Evolutionary conservation across 1,140 invertebrate species (phyloP), one percentile per base, ranked within the genome.

Genomic region (Ptiloglossa arizonensis): DNA sequence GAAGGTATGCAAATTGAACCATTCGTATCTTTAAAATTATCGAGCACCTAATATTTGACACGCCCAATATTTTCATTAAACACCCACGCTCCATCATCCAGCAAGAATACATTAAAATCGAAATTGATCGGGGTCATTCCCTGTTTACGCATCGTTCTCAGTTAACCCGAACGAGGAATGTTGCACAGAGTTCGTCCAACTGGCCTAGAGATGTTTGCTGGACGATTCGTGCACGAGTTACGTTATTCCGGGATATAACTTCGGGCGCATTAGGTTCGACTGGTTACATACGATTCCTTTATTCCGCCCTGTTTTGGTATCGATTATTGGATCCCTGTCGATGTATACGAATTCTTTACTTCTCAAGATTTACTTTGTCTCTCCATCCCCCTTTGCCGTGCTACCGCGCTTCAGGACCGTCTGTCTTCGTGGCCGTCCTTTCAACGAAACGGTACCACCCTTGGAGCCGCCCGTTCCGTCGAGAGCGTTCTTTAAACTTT

Each of bases 401-500:
- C 8, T 24, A 41, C 29, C 38, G 11, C 27, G 35, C 35, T 76
- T 24, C 54, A 41, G 11, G 71, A 22, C 54, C 52, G 62, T 59
- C 44, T 57, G 62, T 64, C 62, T 73, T 62, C 59, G 56, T 41
- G 27, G 67, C 48, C 41, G 76, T 62, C 71, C 64, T 80, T 76
- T 74, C 63, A 73, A 1, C 54, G 48, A 32, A 68, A 57, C 72
- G 68, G 80, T 35, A 66, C 63, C 71, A 69, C 57, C 52, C 59
- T 73, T 66, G 50, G 75, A n/a, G 48, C 68, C 73, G 66, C 59
- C 50, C 50, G 78, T 85, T 64, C 59, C 69, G 82, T 79, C 67
- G 64, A 69, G 46, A 68, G 24, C 41, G 66, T 85, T 81, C 79
- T 76, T 85, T 79, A 85, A 85, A 85, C 70, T 85, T 85, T 85